phyloP scores from a whole-genome alignment of 2,113 vertebrate species.

The Eonycteris spelaea region DNA sequence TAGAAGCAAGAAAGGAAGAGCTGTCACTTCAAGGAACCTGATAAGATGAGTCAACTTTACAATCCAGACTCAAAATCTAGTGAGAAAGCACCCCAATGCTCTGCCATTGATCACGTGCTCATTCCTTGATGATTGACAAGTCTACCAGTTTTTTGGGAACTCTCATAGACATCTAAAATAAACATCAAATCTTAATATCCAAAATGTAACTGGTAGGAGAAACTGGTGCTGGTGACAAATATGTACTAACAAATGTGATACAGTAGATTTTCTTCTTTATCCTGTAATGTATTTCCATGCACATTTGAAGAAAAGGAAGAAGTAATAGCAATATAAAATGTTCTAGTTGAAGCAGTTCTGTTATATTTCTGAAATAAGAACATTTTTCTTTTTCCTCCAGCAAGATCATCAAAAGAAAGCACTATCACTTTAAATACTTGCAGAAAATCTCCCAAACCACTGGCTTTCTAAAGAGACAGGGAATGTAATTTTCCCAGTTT shows the following conservation, averaged over 20 bases:
- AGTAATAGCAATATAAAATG: neutral
- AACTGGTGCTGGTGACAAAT: neutral
- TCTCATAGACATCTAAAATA: neutral
- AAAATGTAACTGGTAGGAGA: neutral
- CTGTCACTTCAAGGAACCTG: neutral
- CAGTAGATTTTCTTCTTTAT: neutral
- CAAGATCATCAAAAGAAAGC: neutral
- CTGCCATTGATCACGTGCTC: neutral
- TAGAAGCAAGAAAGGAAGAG: neutral
- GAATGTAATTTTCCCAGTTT: neutral
- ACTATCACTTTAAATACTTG: neutral
- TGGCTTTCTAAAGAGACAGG: neutral
- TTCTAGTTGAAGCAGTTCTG: neutral
- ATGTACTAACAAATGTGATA: neutral
- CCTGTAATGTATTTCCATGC: neutral
- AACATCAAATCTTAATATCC: neutral
- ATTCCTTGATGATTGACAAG: neutral
- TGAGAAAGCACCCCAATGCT: fast-evolving
- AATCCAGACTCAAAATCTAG: neutral
- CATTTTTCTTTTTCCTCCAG: neutral
- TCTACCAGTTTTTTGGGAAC: neutral
- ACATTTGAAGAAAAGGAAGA: neutral
- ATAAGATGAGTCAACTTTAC: fast-evolving
- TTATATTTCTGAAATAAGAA: neutral
- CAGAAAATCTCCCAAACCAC: neutral